These are phyloP conservation scores for Gracilinanus agilis DNA, from an alignment of 2,113 vertebrate genomes.

Conservation along the genomic window DNA sequence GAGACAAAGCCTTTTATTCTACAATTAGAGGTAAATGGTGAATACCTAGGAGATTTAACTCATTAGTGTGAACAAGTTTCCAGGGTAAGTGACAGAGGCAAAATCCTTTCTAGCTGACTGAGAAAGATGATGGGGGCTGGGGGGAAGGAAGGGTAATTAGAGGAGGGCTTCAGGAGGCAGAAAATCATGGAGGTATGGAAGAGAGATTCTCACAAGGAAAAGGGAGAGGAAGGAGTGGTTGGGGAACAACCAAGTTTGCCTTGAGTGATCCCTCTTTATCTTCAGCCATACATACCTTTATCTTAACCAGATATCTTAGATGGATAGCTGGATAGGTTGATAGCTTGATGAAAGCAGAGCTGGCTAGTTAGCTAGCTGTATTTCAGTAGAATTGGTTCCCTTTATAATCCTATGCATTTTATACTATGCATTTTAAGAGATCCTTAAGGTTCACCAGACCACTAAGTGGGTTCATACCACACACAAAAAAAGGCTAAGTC, in stretches of 20 bases:
- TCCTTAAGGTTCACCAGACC: background rate
- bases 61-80: background rate
- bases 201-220: background rate
- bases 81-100: background rate
- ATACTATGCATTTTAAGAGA: background rate
- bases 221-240: background rate
- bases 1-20: conserved; percentile 3
- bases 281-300: background rate
- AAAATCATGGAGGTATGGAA: background rate
- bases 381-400: background rate
- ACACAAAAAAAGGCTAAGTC: background rate
- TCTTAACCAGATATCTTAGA: background rate
- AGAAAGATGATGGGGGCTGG: background rate
- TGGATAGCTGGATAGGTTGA: background rate
- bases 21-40: conserved; percentile 5
- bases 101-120: background rate
- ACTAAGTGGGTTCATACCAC: background rate
- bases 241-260: background rate
- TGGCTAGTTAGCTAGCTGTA: background rate
- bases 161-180: background rate
- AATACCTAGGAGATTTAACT: background rate
- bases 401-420: background rate
- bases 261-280: background rate
- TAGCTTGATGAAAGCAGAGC: background rate
- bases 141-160: background rate